phyloP scores from a whole-genome alignment of 2,797 vertebrate genomes.

The Apodemus agrarius region DNA sequence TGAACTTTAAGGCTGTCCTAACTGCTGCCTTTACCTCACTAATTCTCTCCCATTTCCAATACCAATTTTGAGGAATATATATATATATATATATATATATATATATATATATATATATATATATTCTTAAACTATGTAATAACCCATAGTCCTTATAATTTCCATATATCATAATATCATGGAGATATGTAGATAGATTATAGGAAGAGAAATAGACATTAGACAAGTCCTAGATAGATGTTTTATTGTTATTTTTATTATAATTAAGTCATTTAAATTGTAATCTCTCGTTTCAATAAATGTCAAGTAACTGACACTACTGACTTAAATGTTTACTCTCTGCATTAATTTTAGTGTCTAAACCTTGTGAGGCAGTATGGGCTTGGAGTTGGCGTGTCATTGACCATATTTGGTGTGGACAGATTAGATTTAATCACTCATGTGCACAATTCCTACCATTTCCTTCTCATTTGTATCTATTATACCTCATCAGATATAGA shows the following conservation, averaged over 20 bases:
- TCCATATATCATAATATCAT: not conserved
- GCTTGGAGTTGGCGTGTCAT: not conserved
- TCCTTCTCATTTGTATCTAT: not conserved
- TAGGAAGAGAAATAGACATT: not conserved
- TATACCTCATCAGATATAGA: accelerated
- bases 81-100: too few relatives aligned
- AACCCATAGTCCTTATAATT: not conserved
- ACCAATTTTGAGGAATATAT: not conserved
- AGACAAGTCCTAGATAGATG: not conserved
- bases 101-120: too few relatives aligned
- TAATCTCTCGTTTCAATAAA: not conserved
- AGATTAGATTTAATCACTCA: not conserved
- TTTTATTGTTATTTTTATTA: not conserved
- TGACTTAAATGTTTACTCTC: not conserved
- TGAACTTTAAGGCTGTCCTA: not conserved
- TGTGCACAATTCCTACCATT: too few relatives aligned
- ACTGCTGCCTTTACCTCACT: not conserved
- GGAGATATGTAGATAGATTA: not conserved
- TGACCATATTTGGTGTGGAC: not conserved
- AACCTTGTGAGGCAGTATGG: not conserved
- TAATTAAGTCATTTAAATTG: not conserved
- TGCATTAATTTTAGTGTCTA: not conserved
- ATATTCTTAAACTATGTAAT: too few relatives aligned
- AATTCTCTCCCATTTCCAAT: not conserved
- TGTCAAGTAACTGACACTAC: not conserved